Base-by-base conservation (phyloP, 2,797 vertebrate species). In the Malacoraja senta region DNA sequence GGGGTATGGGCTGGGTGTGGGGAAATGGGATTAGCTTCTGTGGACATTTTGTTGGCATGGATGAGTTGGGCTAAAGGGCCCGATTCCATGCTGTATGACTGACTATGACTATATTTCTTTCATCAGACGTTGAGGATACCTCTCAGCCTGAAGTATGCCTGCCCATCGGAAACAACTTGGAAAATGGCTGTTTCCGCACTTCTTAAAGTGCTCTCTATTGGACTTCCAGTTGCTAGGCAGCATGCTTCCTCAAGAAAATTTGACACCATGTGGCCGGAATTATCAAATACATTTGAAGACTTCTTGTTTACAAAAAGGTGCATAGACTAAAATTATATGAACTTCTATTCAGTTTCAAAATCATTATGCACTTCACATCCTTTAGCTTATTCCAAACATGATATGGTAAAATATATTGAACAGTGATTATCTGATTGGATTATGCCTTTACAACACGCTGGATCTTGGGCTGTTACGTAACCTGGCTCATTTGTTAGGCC, bases 281-380 rank as follows among this genome's bases (percentile, higher is more conserved):
- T 99, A 94, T 98, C 98, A 24, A 97, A 96, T 68, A 97, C 99
- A 94, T 99, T 99, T 94, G 98, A 99, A 96, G 98, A 99, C 95
- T 99, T 99, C 95, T 97, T 99, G 93, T 99, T 99, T 95, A 99
- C 99, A 94, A 99, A 99, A 98, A 99, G 99, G 99, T 99, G 61
- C 61, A 35, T 35, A 61, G 44, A 65, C 24, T 32, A 88, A 65
- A 65, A 32, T 7, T 19, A 84, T 68, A 0, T 24, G 17, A 68
- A 65, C 17, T 88, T 88, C 61, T 65, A 29, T 29, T 86, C 26
- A 58, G 19, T 63, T 86, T 86, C 29, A 63, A 53, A 32, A n/a
- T 61, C 8, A n/a, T 86, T 61, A 6, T n/a, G 0, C 6, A 32
- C 21, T n/a, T 8, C n/a, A n/a, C 65, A 63, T 86, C 63, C 63